These are phyloP conservation scores for Holocentrus rufus DNA, from an alignment of 2,797 vertebrate species.

Conservation along the genomic window DNA sequence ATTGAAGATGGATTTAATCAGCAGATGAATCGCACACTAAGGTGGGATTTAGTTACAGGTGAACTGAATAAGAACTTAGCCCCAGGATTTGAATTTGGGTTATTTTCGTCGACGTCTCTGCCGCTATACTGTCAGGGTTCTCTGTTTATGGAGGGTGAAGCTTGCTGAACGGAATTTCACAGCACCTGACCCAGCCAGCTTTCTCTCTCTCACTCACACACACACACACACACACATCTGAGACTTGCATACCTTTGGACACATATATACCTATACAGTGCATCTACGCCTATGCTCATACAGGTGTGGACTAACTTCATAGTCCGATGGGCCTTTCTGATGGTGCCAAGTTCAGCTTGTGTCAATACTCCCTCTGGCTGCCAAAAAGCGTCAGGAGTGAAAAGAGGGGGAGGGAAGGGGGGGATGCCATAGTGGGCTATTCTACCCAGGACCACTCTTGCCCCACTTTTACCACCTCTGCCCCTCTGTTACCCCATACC, in stretches of 20 bases:
- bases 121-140: constrained; percentile 38
- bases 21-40: constrained; percentile 31
- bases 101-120: constrained; percentile 17
- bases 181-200: constrained; percentile 58
- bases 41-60: constrained; percentile 45
- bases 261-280: constrained; percentile 56
- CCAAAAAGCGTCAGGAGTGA: constrained; percentile 60
- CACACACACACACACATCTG: constrained; percentile 41
- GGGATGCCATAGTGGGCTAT: constrained; percentile 10
- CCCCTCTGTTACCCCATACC: neutral
- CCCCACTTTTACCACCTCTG: constrained; percentile 30
- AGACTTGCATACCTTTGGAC: constrained; percentile 49
- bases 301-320: constrained; percentile 63
- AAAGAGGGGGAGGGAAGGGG: constrained; percentile 22
- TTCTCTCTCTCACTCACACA: constrained; percentile 42
- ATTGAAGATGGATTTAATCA: constrained; percentile 57
- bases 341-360: constrained; percentile 55
- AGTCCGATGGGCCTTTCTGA: constrained; percentile 50
- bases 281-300: constrained; percentile 56
- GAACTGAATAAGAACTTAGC: constrained; percentile 39
- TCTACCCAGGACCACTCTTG: constrained; percentile 21
- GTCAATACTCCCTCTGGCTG: constrained; percentile 52
- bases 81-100: constrained; percentile 30
- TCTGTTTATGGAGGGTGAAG: constrained; percentile 59
- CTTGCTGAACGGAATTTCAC: constrained; percentile 73